Evolutionary conservation across 2,113 vertebrate species (phyloP).

Genomic region (Otis tarda): DNA sequence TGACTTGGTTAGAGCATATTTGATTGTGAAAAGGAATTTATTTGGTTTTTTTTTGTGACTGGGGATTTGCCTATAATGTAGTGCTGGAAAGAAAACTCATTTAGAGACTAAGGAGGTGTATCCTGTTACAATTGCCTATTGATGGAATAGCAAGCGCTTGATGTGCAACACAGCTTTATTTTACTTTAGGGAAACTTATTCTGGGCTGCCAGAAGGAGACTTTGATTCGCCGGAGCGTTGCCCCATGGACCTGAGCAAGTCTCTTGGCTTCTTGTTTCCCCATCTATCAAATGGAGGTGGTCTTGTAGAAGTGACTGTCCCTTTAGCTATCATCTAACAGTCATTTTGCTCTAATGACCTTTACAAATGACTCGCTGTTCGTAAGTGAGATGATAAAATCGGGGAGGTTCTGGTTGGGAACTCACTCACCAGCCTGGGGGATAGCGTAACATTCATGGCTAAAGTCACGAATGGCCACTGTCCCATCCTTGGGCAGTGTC

Average conservation of each 20-base stretch:
- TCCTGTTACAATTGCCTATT: slow-evolving; percentile 63
- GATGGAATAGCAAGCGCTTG: slow-evolving; percentile 51
- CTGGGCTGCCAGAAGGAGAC: not conserved
- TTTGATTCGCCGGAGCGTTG: not conserved
- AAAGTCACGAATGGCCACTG: no score
- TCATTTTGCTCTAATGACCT: not conserved
- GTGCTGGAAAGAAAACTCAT: slow-evolving; percentile 68
- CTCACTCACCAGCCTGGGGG: not conserved
- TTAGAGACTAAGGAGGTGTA: slow-evolving; percentile 52
- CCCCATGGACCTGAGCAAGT: fast-evolving
- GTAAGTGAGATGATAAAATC: not conserved
- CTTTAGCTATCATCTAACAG: not conserved
- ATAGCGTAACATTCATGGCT: fast-evolving
- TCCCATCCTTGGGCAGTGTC: not conserved
- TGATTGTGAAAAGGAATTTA: slow-evolving; percentile 46
- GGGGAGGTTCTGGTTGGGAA: not conserved
- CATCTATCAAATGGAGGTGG: not conserved
- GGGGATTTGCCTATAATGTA: slow-evolving; percentile 62
- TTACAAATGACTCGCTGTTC: not conserved
- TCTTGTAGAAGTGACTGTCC: not conserved
- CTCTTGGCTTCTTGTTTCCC: not conserved
- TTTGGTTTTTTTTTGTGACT: slow-evolving; percentile 42
- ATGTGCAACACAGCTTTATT: slow-evolving; percentile 35
- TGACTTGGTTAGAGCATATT: slow-evolving; percentile 44
- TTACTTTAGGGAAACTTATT: slow-evolving; percentile 36